phyloP scores from a whole-genome alignment of 53 echinoderm and acorn worm genomes.

The Apostichopus leukothele region DNA sequence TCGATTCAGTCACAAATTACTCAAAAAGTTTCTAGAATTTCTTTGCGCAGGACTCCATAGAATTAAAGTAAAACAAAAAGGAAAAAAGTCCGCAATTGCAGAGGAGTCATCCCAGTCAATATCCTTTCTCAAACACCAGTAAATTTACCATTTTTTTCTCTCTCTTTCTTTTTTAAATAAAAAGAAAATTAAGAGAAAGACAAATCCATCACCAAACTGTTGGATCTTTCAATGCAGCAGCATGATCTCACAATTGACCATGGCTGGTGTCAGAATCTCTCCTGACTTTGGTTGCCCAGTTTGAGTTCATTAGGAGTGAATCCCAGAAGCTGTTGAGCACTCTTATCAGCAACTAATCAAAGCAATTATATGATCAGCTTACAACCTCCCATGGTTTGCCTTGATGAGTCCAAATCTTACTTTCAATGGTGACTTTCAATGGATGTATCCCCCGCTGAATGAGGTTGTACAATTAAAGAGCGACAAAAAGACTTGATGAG shows the following conservation, averaged over 20 bases:
- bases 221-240: background rate
- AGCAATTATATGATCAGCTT: background rate
- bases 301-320: background rate
- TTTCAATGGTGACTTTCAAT: background rate
- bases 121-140: too few relatives aligned
- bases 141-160: too few relatives aligned
- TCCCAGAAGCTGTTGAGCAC: background rate
- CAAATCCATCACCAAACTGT: background rate
- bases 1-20: too few relatives aligned
- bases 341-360: background rate
- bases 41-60: too few relatives aligned
- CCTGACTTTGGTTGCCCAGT: background rate
- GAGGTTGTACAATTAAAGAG: background rate
- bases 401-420: background rate
- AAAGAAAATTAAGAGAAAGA: too few relatives aligned
- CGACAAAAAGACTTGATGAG: background rate
- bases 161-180: too few relatives aligned
- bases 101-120: too few relatives aligned
- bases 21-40: too few relatives aligned
- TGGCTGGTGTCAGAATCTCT: background rate
- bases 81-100: too few relatives aligned
- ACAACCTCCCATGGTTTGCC: background rate
- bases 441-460: background rate
- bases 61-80: too few relatives aligned
- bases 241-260: background rate